Evolutionary conservation across 2,797 vertebrate species (phyloP), one percentile per base, ranked within the genome.

Genomic region (Micromesistius poutassou): DNA sequence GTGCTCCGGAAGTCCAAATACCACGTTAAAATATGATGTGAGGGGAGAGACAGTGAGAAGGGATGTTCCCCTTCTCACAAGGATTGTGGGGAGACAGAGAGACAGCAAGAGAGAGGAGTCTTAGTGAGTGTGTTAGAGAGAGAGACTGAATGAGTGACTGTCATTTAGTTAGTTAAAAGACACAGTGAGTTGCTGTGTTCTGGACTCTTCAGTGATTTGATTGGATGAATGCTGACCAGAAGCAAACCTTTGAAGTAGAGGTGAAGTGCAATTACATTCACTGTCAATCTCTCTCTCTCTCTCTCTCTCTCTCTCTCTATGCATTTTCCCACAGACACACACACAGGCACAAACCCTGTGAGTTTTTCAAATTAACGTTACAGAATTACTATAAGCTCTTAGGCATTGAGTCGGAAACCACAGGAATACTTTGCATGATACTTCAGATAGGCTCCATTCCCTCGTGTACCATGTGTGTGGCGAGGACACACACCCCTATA

Each of bases 241-340:
- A 89, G 91, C 89, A 91, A 93, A 93, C 91, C 89, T 91, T 91
- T 90, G 88, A 93, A 93, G 91, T 87, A 88, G 87, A 93, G 91
- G 90, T 93, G 91, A 92, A 91, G 91, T 91, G 89, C 89, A 92
- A 91, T 92, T 93, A 91, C 79, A 88, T 86, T 87, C 87, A 75
- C 87, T 91, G 87, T 89, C 90, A 82, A 74, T 83, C 77, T 36
- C 30, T 50, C 30, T 50, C 76, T 55, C 75, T 76, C 66, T 71
- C 14, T 50, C 40, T 31, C 42, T 30, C 73, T 75, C 31, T 25
- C 30, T 75, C 46, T 35, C n/a, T n/a, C n/a, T n/a, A n/a, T n/a
- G n/a, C n/a, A n/a, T n/a, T n/a, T n/a, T n/a, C n/a, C n/a, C n/a
- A n/a, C n/a, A n/a, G n/a, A 22, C 46, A 22, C 46, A 50, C 19